These are phyloP conservation scores for Cranoglanis bouderius DNA, from an alignment of 2,113 vertebrate species.

Conservation along the genomic window DNA sequence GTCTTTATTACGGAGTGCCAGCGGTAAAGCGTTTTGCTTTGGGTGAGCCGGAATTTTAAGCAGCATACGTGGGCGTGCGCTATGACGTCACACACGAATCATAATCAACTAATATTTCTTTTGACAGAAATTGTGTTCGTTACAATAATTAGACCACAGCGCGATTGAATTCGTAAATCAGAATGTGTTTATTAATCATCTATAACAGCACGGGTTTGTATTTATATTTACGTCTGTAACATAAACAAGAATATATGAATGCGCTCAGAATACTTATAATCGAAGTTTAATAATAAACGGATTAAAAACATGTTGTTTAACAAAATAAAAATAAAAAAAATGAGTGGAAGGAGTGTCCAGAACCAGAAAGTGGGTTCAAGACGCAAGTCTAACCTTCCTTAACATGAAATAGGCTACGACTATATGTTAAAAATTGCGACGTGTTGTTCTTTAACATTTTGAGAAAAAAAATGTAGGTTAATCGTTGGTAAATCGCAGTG, in stretches of 20 bases:
- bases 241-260: not conserved
- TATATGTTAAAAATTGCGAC: not conserved
- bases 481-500: not conserved
- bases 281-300: not conserved
- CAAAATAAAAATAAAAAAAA: too few species aligned
- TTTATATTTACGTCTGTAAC: not conserved
- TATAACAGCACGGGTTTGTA: not conserved
- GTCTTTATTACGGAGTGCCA: not conserved
- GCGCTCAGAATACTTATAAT: not conserved
- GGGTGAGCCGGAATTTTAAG: not conserved
- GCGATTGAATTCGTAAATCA: not conserved
- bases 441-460: not conserved
- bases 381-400: not conserved
- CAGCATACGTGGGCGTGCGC: not conserved
- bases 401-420: not conserved
- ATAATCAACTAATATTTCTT: not conserved
- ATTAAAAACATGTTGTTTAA: not conserved
- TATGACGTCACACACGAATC: not conserved
- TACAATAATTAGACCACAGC: not conserved
- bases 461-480: too few species aligned
- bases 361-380: not conserved
- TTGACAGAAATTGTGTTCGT: not conserved
- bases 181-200: not conserved
- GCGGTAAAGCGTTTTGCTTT: not conserved
- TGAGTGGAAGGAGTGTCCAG: not conserved